Base-by-base conservation (phyloP, 1,140 invertebrate species). In the Capitella teleta region DNA sequence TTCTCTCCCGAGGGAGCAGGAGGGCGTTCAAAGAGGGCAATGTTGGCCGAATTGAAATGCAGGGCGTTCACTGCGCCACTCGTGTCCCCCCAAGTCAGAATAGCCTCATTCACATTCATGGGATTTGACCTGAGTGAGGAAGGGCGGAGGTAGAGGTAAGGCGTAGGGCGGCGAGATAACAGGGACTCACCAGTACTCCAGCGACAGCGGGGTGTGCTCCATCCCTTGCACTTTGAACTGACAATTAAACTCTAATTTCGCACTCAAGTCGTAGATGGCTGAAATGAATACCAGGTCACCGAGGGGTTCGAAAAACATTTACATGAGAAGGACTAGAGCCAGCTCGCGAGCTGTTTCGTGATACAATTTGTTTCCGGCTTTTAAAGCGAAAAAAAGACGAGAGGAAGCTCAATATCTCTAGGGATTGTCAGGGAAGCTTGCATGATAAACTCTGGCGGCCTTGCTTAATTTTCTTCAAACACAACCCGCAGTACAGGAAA, bases 221-320 rank as follows among this genome's bases (percentile, higher is more conserved):
- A 73, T 47, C 28, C 59, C 63, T 46, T 65, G 57, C 8, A 73
- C 59, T 58, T 67, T 70, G 52, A 67, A 72, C 55, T 69, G 67
- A 34, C 63, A 65, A 48, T 60, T 68, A 43, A 73, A 71, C 44
- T 73, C 70, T 2, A 71, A 52, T 49, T 72, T 73, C 38, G 64
- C 62, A 47, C 64, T 70, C 41, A 72, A 52, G 47, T 72, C 69
- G 57, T 70, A 72, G n/a, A 73, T 64, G 6, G 62, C 70, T 73
- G 58, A 41, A 61, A 63, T 37, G 58, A 36, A 54, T 49, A 58
- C n/a, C n/a, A n/a, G n/a, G n/a, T n/a, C n/a, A n/a, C n/a, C n/a
- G n/a, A n/a, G n/a, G n/a, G n/a, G n/a, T n/a, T n/a, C n/a, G n/a
- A n/a, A n/a, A n/a, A n/a, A n/a, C n/a, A n/a, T n/a, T n/a, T n/a